Base-by-base conservation (phyloP, 2,888 invertebrate genomes). In the Lochmaea crataegi region DNA sequence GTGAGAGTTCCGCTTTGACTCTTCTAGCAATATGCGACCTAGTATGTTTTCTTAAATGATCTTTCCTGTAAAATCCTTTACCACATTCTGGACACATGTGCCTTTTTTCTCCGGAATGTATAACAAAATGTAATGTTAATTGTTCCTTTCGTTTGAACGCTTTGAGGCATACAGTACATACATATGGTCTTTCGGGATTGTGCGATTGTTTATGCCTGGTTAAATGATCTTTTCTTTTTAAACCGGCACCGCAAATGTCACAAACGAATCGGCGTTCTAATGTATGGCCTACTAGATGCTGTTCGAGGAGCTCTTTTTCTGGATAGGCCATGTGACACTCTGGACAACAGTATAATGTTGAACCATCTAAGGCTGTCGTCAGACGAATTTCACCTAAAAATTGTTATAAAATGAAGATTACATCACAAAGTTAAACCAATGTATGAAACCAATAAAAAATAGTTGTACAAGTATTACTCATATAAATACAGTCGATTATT, bases 311-410 rank as follows among this genome's bases (percentile, higher is more conserved):
- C 75, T 93, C 94, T 74, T 94, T 92, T 85, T 96, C 95, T 3
- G 95, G 95, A 84, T 95, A 94, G 51, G 95, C 95, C 94, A 95
- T 94, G 85, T 96, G 94, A 84, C 95, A 95, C 84, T 95, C 95
- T 0, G 95, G 95, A 85, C 95, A 95, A 84, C 95, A 95, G 82
- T 94, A 95, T 18, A 95, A 84, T 0, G 95, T 95, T 67, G 95
- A 94, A 56, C 96, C 95, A 80, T 96, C 95, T 68, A 93, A 81
- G 10, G 94, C 94, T 2, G 94, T 94, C 11, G 94, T 93, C 41
- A 94, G 87, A 51, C 94, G 90, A 80, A 95, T 95, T 87, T 95
- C 94, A 0, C 84, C 81, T 81, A 53, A 1, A 32, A n/a, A n/a
- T n/a, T n/a, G n/a, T n/a, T n/a, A n/a, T n/a, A n/a, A n/a, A 14